Base-by-base conservation (phyloP, 2,113 vertebrate species). In the Leptocoma aspasia region DNA sequence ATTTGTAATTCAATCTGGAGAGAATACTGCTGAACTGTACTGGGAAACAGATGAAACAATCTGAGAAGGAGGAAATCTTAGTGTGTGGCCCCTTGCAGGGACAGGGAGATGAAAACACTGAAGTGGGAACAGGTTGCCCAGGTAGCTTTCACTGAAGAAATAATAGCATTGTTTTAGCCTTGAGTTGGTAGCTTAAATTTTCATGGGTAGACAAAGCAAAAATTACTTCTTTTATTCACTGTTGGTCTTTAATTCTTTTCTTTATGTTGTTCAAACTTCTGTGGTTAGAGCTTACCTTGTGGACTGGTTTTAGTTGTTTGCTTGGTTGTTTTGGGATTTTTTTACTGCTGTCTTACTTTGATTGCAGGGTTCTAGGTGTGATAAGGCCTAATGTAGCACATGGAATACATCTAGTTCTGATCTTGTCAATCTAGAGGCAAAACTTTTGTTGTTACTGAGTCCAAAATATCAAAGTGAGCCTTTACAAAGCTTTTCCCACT, bases 291-390 rank as follows among this genome's bases (percentile, higher is more conserved):
- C 2, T 61, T 53, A 20, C 1, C 4, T 65, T 1, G 2, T 30
- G 10, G 24, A 10, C 5, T 42, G n/a, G 1, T 20, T 75, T 75
- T 57, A 30, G 9, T n/a, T 49, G 20, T 13, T 35, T 86, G 11
- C 10, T 26, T 57, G 2, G 9, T 14, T 50, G 20, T 42, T 86
- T 27, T 21, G 37, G 15, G 6, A 2, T 35, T 66, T 73, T 35
- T 23, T 14, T 49, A 5, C 1, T 63, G 11, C 4, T 44, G 2
- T 21, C 5, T 30, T 49, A 3, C 5, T 13, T 13, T 75, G 7
- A 16, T 60, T 78, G 9, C 1, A 45, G 33, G 11, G 8, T 42
- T 27, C 9, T 54, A 42, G 52, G 28, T 1, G 1, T 53, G 26
- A 11, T 31, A 17, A 50, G 22, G 13, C 39, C 11, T n/a, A 75